phyloP scores from a whole-genome alignment of 1,140 invertebrate genomes.

The Sycobia sp. region DNA sequence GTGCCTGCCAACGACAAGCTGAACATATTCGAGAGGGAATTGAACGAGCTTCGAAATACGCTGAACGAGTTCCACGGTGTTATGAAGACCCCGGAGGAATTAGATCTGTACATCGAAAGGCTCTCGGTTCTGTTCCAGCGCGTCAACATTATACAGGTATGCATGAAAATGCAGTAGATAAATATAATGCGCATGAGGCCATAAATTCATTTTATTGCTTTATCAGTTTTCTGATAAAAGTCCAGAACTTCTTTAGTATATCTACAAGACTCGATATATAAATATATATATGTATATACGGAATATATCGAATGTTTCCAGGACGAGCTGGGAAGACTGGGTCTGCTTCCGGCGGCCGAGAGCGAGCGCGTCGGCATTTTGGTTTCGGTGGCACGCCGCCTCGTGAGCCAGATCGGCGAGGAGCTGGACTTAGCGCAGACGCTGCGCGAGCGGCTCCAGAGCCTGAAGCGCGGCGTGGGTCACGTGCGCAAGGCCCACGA shows the following conservation, averaged over 20 bases:
- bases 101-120: slow-evolving; percentile 78
- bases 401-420: slow-evolving; percentile 73
- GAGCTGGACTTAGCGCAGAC: slow-evolving; percentile 75
- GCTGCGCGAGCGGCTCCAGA: slow-evolving; percentile 72
- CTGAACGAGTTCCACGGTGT: slow-evolving; percentile 75
- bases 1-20: slow-evolving; percentile 75
- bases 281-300: not conserved
- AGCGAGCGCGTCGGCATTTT: slow-evolving; percentile 76
- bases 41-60: slow-evolving; percentile 70
- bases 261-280: too few species aligned
- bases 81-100: slow-evolving; percentile 80
- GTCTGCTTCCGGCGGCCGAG: slow-evolving; percentile 72
- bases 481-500: slow-evolving; percentile 71
- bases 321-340: slow-evolving; percentile 76
- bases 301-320: not conserved
- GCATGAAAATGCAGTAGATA: not conserved
- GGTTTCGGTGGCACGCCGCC: slow-evolving; percentile 68
- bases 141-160: slow-evolving; percentile 71
- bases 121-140: slow-evolving; percentile 75
- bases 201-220: too few species aligned
- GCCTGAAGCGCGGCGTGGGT: slow-evolving; percentile 71
- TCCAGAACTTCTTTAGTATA: too few species aligned
- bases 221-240: too few species aligned
- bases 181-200: too few species aligned
- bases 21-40: slow-evolving; percentile 72